These are phyloP conservation scores for Malacoraja senta DNA, from an alignment of 2,797 vertebrate species.

Conservation along the genomic window DNA sequence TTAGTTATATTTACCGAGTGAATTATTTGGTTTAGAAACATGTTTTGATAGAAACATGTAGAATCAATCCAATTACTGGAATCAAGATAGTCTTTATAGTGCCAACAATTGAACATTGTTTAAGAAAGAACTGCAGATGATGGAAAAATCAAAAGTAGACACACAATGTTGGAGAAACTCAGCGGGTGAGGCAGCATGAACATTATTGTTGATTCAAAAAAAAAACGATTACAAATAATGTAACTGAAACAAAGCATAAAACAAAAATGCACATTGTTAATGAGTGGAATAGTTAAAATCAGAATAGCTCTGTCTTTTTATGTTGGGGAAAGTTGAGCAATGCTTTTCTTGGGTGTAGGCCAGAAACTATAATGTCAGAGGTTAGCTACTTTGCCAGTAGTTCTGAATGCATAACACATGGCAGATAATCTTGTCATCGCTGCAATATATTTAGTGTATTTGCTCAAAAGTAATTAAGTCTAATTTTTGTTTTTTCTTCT, in stretches of 20 bases:
- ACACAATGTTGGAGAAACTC: no score
- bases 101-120: not conserved
- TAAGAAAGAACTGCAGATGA: no score
- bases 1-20: not conserved
- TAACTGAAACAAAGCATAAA: not conserved
- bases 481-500: constrained; percentile 50
- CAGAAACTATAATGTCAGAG: not conserved
- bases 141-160: no score
- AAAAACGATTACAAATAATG: not conserved
- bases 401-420: not conserved
- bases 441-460: not conserved
- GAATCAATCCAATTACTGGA: not conserved
- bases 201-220: not conserved
- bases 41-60: not conserved
- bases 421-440: not conserved
- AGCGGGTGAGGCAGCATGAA: no score
- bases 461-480: not conserved
- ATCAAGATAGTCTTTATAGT: not conserved
- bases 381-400: not conserved
- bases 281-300: not conserved
- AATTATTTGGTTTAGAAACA: not conserved
- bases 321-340: not conserved
- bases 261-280: not conserved
- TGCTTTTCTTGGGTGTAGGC: not conserved
- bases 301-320: not conserved